Evolutionary conservation across 2,113 vertebrate species (phyloP).

Genomic region (Pristiophorus japonicus): DNA sequence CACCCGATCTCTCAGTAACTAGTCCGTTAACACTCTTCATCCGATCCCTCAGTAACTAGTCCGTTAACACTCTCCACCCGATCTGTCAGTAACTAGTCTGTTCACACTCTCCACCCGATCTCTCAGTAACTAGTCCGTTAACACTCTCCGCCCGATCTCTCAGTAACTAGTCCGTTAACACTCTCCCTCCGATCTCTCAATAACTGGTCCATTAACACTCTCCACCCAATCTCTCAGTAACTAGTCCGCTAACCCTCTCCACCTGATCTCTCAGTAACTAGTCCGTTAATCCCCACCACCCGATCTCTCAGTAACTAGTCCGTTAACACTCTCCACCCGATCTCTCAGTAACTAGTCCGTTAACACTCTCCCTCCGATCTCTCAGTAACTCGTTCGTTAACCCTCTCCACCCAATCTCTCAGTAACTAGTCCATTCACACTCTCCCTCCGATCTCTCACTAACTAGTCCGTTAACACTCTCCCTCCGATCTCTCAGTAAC

Average conservation of each 20-base stretch:
- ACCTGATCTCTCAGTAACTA: conserved; percentile 60
- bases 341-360: neutral
- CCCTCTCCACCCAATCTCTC: neutral
- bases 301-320: neutral
- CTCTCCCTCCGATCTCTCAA: neutral
- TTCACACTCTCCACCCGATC: neutral
- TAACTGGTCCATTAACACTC: neutral
- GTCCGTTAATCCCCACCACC: neutral
- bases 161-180: neutral
- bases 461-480: neutral
- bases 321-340: neutral
- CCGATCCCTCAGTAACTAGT: neutral
- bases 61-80: neutral
- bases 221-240: neutral
- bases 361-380: neutral
- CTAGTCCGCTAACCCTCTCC: neutral
- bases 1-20: neutral
- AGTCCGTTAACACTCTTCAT: neutral
- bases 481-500: neutral
- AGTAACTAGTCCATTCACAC: neutral
- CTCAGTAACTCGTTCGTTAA: neutral
- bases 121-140: neutral
- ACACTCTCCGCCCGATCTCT: neutral
- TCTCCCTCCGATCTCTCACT: neutral
- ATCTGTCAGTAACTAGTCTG: neutral